These are phyloP conservation scores for Drosophila mauritiana DNA, from an alignment of 1,140 invertebrate species.

Conservation along the genomic window DNA sequence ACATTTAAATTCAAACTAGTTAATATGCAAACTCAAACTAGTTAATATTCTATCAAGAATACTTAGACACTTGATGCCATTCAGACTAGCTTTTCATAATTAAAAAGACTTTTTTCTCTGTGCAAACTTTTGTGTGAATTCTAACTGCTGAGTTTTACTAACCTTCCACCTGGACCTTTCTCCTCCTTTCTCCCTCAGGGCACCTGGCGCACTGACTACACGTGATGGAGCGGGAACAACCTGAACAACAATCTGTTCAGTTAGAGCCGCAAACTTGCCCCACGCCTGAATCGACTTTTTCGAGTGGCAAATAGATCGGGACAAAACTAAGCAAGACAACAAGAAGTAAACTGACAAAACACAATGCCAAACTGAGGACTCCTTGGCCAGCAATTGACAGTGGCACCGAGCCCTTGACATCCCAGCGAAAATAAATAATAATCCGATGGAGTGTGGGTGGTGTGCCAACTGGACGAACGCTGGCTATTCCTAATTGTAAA, in stretches of 20 bases:
- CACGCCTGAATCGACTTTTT: conserved; percentile 20
- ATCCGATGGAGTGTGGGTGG: conserved; percentile 10
- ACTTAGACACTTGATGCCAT: no score
- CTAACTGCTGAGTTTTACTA: conserved; percentile 25
- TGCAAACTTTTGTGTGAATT: conserved; percentile 3
- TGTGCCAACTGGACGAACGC: conserved; percentile 45
- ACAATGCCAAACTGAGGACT: conserved; percentile 82
- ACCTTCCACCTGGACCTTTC: conserved; percentile 18
- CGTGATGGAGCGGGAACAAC: conserved; percentile 85
- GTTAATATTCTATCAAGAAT: no score
- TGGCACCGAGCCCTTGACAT: conserved; percentile 38
- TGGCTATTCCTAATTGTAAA: conserved; percentile 82
- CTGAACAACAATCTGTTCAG: conserved; percentile 84
- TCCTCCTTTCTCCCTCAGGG: conserved; percentile 58
- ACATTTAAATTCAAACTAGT: not conserved
- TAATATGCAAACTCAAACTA: no score
- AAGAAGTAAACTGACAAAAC: conserved; percentile 43
- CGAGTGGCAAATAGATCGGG: conserved; percentile 41
- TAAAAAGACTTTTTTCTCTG: conserved; percentile 1
- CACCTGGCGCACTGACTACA: conserved; percentile 84
- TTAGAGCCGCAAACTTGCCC: conserved; percentile 53
- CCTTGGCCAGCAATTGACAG: conserved; percentile 49
- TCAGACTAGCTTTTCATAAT: no score
- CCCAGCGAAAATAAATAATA: not conserved
- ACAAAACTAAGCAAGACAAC: conserved; percentile 20